Base-by-base conservation (phyloP, 2,888 invertebrate species). In the Nezara viridula region DNA sequence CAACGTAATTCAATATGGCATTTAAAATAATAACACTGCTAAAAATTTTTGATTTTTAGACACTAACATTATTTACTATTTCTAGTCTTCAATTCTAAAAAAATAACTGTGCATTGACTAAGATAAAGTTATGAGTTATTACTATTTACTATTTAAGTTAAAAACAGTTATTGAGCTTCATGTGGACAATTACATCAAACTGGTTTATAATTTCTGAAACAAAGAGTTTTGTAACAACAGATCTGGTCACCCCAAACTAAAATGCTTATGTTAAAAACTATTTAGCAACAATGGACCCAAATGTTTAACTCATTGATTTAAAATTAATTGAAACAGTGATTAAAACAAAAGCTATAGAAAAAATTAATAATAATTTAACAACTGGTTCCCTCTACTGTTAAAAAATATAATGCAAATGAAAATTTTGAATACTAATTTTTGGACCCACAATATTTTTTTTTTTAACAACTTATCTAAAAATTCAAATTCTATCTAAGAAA, bases 371-470 rank as follows among this genome's bases (percentile, higher is more conserved):
- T 27, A 66, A 66, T 27, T 66, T 27, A 27, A 66, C 10, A 66
- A 16, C 14, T 37, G 32, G 32, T 5, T 27, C 3, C 21, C 24
- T 40, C 10, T n/a, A 27, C 60, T 60, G 24, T 77, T 40, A 40
- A 77, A 5, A 77, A 24, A 40, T 2, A 40, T 24, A 73, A 40
- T 44, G 4, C 3, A 7, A 47, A 81, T 81, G 2, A 81, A 12
- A 81, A 37, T 44, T 81, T 44, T 81, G 40, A 44, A 44, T 47
- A 81, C 24, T 44, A n/a, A 24, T 24, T 81, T 81, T 81, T 81
- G 81, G 81, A 81, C 81, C 81, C 81, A 77, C 81, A 81, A 81
- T 44, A 44, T 81, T 81, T 47, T 44, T 81, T 44, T 40, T 77
- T 73, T 73, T 24, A 40, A 37, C 24, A 40, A 40, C 16, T 40